phyloP scores from a whole-genome alignment of 2,113 vertebrate species.

The Lasiurus cinereus region DNA sequence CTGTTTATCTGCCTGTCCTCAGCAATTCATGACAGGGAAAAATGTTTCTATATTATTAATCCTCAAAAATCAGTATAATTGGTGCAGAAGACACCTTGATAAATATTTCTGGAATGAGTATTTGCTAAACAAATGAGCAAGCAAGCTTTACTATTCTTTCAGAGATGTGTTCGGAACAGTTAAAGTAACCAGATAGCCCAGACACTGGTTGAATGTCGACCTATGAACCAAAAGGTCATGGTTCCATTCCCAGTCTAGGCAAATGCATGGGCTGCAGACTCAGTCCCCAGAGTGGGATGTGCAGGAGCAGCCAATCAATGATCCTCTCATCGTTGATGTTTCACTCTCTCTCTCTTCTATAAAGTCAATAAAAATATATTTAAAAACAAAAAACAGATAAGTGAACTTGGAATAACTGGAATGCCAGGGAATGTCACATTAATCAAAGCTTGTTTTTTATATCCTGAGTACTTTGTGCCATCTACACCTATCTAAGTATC shows the following conservation, averaged over 20 bases:
- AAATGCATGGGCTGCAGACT: too few relatives aligned
- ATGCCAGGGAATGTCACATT: not conserved
- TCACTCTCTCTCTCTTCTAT: too few relatives aligned
- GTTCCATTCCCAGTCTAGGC: too few relatives aligned
- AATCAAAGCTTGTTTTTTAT: not conserved
- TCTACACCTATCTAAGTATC: not conserved
- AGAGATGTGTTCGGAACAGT: not conserved
- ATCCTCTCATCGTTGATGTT: too few relatives aligned
- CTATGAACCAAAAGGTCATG: too few relatives aligned
- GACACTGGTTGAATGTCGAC: too few relatives aligned
- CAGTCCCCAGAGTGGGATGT: too few relatives aligned
- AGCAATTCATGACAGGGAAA: conserved; percentile 42
- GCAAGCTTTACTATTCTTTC: not conserved
- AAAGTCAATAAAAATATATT: too few relatives aligned
- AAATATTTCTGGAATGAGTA: not conserved
- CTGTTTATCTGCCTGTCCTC: not conserved
- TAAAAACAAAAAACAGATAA: not conserved
- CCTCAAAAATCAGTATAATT: conserved; percentile 36
- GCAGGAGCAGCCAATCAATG: too few relatives aligned
- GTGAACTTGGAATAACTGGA: not conserved
- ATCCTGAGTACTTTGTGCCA: not conserved
- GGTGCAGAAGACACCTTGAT: not conserved
- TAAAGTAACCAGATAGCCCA: not conserved
- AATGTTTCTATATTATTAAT: not conserved
- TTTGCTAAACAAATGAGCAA: conserved; percentile 49